Conservation (phyloP, 2,888 invertebrate genomes). For the Drosophila falleni region DNA sequence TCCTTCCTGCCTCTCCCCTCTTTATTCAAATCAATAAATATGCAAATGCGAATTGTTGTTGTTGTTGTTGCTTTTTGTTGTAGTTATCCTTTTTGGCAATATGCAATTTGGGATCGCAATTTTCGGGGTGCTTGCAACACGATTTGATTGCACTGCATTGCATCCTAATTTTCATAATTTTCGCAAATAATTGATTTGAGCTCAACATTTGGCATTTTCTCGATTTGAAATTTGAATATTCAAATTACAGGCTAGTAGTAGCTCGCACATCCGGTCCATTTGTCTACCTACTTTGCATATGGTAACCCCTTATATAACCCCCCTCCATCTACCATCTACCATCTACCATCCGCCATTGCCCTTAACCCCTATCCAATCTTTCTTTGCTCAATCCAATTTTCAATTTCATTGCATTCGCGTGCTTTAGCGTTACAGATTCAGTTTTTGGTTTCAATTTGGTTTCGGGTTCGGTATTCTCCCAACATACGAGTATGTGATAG, state of each 20-base stretch:
- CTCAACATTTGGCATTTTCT: conserved; percentile 44
- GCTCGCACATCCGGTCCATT: conserved; percentile 63
- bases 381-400: conserved; percentile 63
- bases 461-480: conserved; percentile 4
- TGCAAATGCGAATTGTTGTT: conserved; percentile 65
- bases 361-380: conserved; percentile 15
- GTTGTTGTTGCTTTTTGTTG: conserved; percentile 31
- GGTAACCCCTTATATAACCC: conserved; percentile 15
- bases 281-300: conserved; percentile 76
- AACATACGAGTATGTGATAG: background rate
- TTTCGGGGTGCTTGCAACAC: conserved; percentile 25
- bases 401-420: conserved; percentile 61
- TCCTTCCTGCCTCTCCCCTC: conserved; percentile 17
- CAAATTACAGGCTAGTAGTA: conserved; percentile 65
- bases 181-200: conserved; percentile 77
- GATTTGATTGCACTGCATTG: conserved; percentile 49
- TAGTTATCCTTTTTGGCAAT: conserved; percentile 70
- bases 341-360: background rate
- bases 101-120: conserved; percentile 43
- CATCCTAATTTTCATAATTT: conserved; percentile 65
- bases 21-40: conserved; percentile 74
- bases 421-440: conserved; percentile 17
- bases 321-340: conserved; percentile 3
- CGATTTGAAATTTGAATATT: conserved; percentile 70
- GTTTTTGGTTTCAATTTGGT: conserved; percentile 15